Evolutionary conservation across 2,888 invertebrate species (phyloP).

Genomic region (Drosophila atripex): DNA sequence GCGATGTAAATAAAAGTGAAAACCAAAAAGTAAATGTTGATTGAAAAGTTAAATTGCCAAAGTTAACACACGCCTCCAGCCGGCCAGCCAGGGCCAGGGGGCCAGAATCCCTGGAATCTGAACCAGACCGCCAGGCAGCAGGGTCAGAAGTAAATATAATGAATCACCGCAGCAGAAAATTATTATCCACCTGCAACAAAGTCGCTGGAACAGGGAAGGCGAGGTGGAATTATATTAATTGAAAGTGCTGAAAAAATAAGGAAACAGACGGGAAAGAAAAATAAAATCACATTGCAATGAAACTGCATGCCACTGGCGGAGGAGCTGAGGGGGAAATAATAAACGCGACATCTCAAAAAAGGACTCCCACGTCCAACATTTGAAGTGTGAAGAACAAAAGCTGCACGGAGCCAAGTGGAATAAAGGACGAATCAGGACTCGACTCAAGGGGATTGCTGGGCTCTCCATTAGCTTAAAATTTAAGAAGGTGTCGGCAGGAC

Average conservation of each 20-base stretch:
- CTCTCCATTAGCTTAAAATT: conserved; percentile 37
- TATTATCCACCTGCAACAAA: conserved; percentile 64
- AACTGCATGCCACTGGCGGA: not conserved
- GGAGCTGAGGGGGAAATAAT: conserved; percentile 6
- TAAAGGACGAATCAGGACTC: conserved; percentile 10
- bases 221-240: conserved; percentile 68
- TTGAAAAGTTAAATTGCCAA: conserved; percentile 78
- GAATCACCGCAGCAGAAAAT: conserved; percentile 50
- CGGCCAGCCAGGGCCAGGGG: conserved; percentile 16
- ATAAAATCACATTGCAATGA: conserved; percentile 29
- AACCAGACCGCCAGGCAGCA: conserved; percentile 11
- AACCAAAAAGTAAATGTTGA: conserved; percentile 77
- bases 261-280: conserved; percentile 17
- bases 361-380: conserved; percentile 11
- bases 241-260: conserved; percentile 50
- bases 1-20: conserved; percentile 70
- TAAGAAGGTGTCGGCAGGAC: conserved; percentile 24
- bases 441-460: conserved; percentile 14
- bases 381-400: conserved; percentile 29
- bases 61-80: conserved; percentile 65
- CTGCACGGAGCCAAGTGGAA: not conserved
- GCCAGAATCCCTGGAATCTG: not conserved
- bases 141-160: conserved; percentile 15
- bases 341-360: conserved; percentile 36
- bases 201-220: conserved; percentile 49